Conservation (phyloP, 2,113 vertebrate species). For the Heterotis niloticus region DNA sequence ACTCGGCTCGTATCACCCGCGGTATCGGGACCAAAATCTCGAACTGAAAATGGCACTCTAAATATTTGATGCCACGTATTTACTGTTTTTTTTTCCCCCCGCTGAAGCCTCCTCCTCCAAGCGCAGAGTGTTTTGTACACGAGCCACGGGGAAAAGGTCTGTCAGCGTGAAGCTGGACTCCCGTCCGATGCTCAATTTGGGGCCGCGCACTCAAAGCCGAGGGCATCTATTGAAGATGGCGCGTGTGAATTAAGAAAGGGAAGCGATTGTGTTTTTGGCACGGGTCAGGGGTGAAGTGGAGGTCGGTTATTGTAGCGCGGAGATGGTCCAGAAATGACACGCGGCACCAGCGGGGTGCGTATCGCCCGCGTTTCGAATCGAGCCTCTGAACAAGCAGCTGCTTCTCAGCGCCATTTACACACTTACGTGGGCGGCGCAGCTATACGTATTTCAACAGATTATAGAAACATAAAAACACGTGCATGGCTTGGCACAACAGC, state of each 20-base stretch:
- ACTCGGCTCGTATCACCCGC: neutral
- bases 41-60: neutral
- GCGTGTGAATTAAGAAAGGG: neutral
- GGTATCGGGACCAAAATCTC: conserved; percentile 8
- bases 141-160: no score
- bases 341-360: neutral
- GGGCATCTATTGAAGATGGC: no score
- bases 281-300: neutral
- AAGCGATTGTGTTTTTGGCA: neutral
- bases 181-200: no score
- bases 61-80: neutral
- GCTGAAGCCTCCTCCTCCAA: no score
- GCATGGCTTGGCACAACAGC: neutral
- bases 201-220: no score
- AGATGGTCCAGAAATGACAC: neutral
- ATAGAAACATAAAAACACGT: neutral
- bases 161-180: no score
- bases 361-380: neutral
- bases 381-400: neutral
- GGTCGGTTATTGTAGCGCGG: neutral
- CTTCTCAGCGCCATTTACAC: neutral
- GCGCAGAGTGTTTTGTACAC: no score
- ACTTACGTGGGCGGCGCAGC: neutral
- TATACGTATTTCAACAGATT: neutral
- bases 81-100: neutral